Conservation (phyloP, 1,140 invertebrate species). For the Drosophila arawakana region DNA sequence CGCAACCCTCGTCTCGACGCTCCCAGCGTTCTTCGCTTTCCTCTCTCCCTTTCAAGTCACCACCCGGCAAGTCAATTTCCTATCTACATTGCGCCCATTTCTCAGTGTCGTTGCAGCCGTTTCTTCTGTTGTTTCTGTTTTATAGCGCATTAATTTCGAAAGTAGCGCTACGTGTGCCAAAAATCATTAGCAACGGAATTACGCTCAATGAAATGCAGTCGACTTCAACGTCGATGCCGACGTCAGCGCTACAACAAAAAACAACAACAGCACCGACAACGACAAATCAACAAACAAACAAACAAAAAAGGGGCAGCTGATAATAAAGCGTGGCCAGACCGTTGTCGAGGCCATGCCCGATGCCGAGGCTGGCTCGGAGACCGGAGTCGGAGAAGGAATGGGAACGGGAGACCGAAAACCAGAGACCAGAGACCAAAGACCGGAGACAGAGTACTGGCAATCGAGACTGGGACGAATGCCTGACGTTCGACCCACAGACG, state of each 20-base stretch:
- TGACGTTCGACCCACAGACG: slow-evolving; percentile 42
- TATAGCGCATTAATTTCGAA: slow-evolving; percentile 82
- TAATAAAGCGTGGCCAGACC: slow-evolving; percentile 76
- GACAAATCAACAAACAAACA: slow-evolving; percentile 20
- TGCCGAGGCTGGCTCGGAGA: slow-evolving; percentile 10
- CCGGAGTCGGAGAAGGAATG: not conserved
- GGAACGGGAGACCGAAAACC: not conserved
- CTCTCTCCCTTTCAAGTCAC: not conserved
- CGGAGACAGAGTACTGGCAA: slow-evolving; percentile 12
- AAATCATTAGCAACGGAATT: slow-evolving; percentile 84
- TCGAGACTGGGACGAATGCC: slow-evolving; percentile 45
- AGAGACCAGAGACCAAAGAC: slow-evolving; percentile 1
- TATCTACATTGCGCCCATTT: slow-evolving; percentile 72
- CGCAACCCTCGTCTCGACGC: slow-evolving; percentile 31
- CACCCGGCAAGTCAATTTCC: slow-evolving; percentile 70
- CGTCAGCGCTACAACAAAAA: slow-evolving; percentile 12
- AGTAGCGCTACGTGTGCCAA: slow-evolving; percentile 82
- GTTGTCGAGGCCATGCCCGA: slow-evolving; percentile 37
- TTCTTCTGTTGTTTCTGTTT: slow-evolving; percentile 61
- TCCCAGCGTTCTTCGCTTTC: not conserved
- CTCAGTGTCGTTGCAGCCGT: slow-evolving; percentile 64
- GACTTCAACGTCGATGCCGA: slow-evolving; percentile 33
- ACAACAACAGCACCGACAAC: slow-evolving; percentile 6
- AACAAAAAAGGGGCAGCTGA: slow-evolving; percentile 57
- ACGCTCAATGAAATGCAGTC: slow-evolving; percentile 83